Conservation (phyloP, 2,888 invertebrate genomes). For the Sphecodes monilicornis region DNA sequence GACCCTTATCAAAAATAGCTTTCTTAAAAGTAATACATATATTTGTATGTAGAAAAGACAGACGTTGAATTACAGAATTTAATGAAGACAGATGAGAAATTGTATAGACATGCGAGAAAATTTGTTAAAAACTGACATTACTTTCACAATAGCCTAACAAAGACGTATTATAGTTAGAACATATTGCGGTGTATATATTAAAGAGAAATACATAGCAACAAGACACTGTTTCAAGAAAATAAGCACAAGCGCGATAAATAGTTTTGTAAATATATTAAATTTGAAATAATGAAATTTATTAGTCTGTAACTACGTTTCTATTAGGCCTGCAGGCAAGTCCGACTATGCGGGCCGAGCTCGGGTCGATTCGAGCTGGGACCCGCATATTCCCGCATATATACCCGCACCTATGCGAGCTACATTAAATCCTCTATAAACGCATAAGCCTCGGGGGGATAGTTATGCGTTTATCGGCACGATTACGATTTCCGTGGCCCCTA, state of each 20-base stretch:
- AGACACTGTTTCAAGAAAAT: neutral
- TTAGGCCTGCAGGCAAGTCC: too few relatives aligned
- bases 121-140: neutral
- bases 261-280: constrained; percentile 4
- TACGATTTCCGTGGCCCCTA: too few relatives aligned
- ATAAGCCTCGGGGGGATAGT: too few relatives aligned
- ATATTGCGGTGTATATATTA: neutral
- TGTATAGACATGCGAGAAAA: neutral
- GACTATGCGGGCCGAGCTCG: too few relatives aligned
- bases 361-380: too few relatives aligned
- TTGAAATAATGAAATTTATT: neutral
- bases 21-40: neutral
- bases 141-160: neutral
- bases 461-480: too few relatives aligned
- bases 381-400: too few relatives aligned
- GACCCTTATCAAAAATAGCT: neutral
- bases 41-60: neutral
- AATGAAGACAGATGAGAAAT: neutral
- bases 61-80: neutral
- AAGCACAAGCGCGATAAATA: neutral
- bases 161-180: neutral
- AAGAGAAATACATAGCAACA: neutral
- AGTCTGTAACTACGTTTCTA: neutral
- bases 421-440: too few relatives aligned
- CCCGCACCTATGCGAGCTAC: too few relatives aligned